These are phyloP conservation scores for Labia minor DNA, from an alignment of 2,888 invertebrate genomes.

Conservation along the genomic window DNA sequence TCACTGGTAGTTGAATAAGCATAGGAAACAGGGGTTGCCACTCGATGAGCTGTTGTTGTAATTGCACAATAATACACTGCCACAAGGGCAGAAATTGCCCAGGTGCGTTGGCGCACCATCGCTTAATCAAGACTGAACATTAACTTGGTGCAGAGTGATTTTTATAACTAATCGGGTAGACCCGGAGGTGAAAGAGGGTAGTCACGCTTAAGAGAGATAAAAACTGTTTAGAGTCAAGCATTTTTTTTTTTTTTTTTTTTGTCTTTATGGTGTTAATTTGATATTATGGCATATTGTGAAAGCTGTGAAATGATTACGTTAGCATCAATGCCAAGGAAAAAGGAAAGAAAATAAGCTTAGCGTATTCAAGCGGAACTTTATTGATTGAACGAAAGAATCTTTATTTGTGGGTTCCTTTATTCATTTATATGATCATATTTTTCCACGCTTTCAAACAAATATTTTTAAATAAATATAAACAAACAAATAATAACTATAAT, in stretches of 20 bases:
- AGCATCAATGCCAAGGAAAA: slow-evolving; percentile 8
- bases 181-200: slow-evolving; percentile 13
- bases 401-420: too few species aligned
- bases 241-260: too few species aligned
- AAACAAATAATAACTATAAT: too few species aligned
- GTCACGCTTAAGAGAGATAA: slow-evolving; percentile 1
- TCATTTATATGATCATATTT: too few species aligned
- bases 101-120: not conserved
- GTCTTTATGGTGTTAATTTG: not conserved
- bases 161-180: not conserved
- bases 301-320: not conserved
- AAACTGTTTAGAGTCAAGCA: not conserved
- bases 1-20: slow-evolving; percentile 1
- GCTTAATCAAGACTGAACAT: not conserved
- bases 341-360: not conserved
- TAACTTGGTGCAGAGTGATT: not conserved
- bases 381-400: not conserved
- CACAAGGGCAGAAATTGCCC: not conserved
- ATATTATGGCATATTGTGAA: slow-evolving; percentile 13
- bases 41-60: not conserved
- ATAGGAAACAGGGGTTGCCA: not conserved
- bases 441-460: too few species aligned
- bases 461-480: too few species aligned
- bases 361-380: not conserved
- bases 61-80: not conserved